Evolutionary conservation across 2,888 invertebrate genomes (phyloP).

Genomic region (Apoderus coryli): DNA sequence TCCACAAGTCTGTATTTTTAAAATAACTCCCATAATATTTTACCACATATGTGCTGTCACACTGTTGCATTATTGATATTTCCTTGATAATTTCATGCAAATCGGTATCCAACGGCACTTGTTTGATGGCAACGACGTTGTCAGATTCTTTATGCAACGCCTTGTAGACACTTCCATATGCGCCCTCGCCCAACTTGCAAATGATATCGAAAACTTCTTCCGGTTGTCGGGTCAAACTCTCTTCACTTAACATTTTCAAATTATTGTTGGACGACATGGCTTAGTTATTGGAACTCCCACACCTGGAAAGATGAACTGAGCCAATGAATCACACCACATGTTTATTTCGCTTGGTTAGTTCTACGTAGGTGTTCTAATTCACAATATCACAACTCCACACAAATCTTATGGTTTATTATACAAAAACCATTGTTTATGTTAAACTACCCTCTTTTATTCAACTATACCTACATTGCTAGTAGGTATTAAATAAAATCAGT

Average conservation of each 20-base stretch:
- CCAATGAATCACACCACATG: too few relatives aligned
- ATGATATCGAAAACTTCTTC: constrained; percentile 99
- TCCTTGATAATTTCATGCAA: constrained; percentile 99
- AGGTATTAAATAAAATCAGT: too few relatives aligned
- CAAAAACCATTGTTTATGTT: too few relatives aligned
- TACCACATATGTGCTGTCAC: constrained; percentile 97
- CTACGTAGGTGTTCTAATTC: too few relatives aligned
- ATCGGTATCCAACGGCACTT: constrained; percentile 98
- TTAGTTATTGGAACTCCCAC: too few relatives aligned
- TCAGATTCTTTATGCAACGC: constrained; percentile 97
- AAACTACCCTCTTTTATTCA: too few relatives aligned
- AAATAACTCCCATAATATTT: constrained; percentile 99
- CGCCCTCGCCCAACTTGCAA: constrained; percentile 96
- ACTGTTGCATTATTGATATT: constrained; percentile 99
- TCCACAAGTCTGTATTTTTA: constrained; percentile 98
- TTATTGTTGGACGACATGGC: constrained; percentile 29
- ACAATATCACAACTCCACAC: too few relatives aligned
- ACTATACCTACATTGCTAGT: too few relatives aligned
- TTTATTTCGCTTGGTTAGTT: too few relatives aligned
- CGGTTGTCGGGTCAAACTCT: constrained; percentile 90
- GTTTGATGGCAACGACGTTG: constrained; percentile 90
- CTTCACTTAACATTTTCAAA: constrained; percentile 90
- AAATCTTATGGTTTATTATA: too few relatives aligned
- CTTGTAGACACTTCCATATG: constrained; percentile 96
- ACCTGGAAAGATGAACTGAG: too few relatives aligned